Base-by-base conservation (phyloP, 2,888 invertebrate genomes). In the Anoncus sp. region DNA sequence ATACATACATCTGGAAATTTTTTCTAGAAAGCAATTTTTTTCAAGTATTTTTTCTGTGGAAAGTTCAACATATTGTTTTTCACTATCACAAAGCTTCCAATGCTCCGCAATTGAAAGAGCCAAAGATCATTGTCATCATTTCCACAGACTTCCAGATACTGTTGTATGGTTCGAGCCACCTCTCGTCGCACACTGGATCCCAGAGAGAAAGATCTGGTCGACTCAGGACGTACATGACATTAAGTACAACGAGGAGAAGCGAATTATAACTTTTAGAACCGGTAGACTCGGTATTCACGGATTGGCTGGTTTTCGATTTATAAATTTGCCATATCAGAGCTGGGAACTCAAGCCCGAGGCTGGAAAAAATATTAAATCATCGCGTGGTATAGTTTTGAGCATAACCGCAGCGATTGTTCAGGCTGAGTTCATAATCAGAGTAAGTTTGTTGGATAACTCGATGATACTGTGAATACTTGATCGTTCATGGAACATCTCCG, bases 161-260 rank as follows among this genome's bases (percentile, higher is more conserved):
- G 94, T 96, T 43, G 92, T 96, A 84, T 96, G 96, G 96, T 94
- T 95, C 69, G 96, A 96, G 84, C 96, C 96, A 0, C 96, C 96
- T 0, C 92, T 95, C 40, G 93, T 96, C 7, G 95, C 95, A 62
- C 95, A 95, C 83, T 96, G 96, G 96, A 94, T 95, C 78, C 92
- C 91, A 67, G 91, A 91, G 79, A 88, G 87, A 86, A 83, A 89
- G 83, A 75, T 91, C 51, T 96, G 96, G 96, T 95, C 95, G 0
- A 94, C 93, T 20, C 94, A 95, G 83, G 95, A 95, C 84, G 93
- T 96, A 7, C 96, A 96, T 85, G 96, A 96, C 81, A 93, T 94
- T 75, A 96, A 97, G 89, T 97, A 95, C 86, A 97, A 97, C 87
- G 97, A 97, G 88, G 97, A 97, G 85, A 96, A 96, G 86, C 94